Percentiles rank a stretch among this genome's conserved stretches.
phyloP scores from a whole-genome alignment of 2,888 invertebrate species.

The Ecliptopera silaceata region DNA sequence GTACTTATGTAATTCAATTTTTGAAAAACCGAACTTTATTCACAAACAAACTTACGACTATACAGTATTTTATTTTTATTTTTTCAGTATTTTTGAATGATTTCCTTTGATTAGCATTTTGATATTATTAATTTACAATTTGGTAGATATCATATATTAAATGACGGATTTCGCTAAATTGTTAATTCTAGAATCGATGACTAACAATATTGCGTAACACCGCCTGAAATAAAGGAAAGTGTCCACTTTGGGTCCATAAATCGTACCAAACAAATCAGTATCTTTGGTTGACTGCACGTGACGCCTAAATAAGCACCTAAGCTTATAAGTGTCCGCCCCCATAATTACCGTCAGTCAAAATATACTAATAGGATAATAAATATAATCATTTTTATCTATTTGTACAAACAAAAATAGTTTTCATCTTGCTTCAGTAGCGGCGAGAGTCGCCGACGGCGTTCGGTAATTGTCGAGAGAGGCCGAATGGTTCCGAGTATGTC shows the following conservation, averaged over 20 bases:
- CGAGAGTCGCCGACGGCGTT: constrained; percentile 40
- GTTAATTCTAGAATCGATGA: too few relatives aligned
- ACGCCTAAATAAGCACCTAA: background rate
- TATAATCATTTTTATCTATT: constrained; percentile 59
- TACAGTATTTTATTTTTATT: too few relatives aligned
- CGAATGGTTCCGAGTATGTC: constrained; percentile 50
- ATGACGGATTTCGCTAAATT: too few relatives aligned
- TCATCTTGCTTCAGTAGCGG: constrained; percentile 48
- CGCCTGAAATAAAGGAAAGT: background rate
- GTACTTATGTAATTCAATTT: too few relatives aligned
- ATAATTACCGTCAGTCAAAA: constrained; percentile 42
- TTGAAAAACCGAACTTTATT: too few relatives aligned
- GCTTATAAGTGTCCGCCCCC: constrained; percentile 18
- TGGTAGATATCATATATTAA: too few relatives aligned
- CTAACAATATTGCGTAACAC: too few relatives aligned
- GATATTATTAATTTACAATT: too few relatives aligned
- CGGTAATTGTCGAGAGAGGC: constrained; percentile 39
- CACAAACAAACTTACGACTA: too few relatives aligned
- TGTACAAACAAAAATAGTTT: constrained; percentile 56
- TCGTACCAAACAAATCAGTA: background rate
- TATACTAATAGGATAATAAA: constrained; percentile 51
- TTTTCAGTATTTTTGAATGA: too few relatives aligned
- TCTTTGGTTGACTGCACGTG: background rate
- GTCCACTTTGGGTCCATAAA: background rate
- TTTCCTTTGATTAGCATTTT: too few relatives aligned